Evolutionary conservation across 2,888 invertebrate genomes (phyloP).

Genomic region (Apomyelois bistriatella): DNA sequence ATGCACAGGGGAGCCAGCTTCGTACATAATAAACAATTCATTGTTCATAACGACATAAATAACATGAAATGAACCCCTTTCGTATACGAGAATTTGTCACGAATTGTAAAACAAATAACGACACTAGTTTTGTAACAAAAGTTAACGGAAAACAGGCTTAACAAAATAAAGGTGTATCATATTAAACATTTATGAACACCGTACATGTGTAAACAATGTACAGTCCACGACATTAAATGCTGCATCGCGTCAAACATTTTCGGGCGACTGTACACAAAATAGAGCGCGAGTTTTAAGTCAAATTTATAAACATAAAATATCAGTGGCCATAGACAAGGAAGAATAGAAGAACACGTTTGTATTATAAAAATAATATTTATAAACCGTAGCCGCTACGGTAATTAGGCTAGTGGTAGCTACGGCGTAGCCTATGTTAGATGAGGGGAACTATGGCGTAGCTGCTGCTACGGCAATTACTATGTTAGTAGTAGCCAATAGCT

Average conservation of each 20-base stretch:
- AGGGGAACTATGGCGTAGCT: too few species aligned
- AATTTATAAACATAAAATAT: conserved; percentile 74
- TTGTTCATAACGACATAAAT: neutral
- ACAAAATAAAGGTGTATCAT: conserved; percentile 22
- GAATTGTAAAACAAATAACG: conserved; percentile 22
- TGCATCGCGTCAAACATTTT: conserved; percentile 47
- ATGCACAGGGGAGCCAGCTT: neutral
- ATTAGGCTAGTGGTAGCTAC: too few species aligned
- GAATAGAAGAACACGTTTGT: neutral
- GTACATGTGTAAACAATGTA: conserved; percentile 50
- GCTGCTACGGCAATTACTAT: too few species aligned
- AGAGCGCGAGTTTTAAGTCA: conserved; percentile 42
- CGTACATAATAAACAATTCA: conserved; percentile 1
- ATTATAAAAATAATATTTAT: too few species aligned
- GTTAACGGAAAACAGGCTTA: conserved; percentile 7
- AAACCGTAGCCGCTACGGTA: too few species aligned
- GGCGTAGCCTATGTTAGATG: too few species aligned
- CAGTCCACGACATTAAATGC: conserved; percentile 31
- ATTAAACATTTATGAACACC: conserved; percentile 52
- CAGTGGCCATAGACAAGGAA: conserved; percentile 21
- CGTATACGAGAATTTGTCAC: neutral
- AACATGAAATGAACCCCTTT: neutral
- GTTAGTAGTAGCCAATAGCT: too few species aligned
- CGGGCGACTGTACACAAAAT: conserved; percentile 38
- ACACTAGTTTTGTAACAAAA: conserved; percentile 14